Base-by-base conservation (phyloP, 2,888 invertebrate species). In the Drosophila koepferae region DNA sequence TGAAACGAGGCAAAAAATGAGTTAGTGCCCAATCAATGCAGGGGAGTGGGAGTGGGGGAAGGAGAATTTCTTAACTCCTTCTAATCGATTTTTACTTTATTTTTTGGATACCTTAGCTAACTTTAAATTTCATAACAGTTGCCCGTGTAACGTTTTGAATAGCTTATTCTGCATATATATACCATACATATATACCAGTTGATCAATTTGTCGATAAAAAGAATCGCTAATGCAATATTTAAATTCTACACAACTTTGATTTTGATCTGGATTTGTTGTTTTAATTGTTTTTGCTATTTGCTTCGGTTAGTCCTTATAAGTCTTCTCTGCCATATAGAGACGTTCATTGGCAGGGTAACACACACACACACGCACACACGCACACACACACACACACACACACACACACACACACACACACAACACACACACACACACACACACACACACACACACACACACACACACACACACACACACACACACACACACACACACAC, bases 211-310 rank as follows among this genome's bases (percentile, higher is more conserved):
- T n/a, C n/a, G n/a, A n/a, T n/a, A n/a, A n/a, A n/a, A n/a, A 55
- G 3, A 12, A 46, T 23, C 23, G 46, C 14, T 23, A 23, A 14
- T 46, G 14, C 23, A 23, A 46, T 20, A 71, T 76, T 82, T 86
- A 68, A 74, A 77, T 68, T 74, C 86, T 84, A 88, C 80, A 88
- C 80, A 86, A 88, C 83, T 88, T 85, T 82, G 69, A 88, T 80
- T 84, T 85, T 82, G 63, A 62, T 69, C 72, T 59, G n/a, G 65
- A 59, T 54, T 64, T 66, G 28, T 44, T 66, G 16, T 56, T 14
- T 14, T n/a, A n/a, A n/a, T n/a, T 14, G 31, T 40, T 3, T 63
- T n/a, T 56, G 12, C 10, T 14, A 12, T 48, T 40, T 3, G 12
- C 6, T 46, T 23, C 43, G 74, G 89, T 89, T 84, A 84, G 60